Evolutionary conservation across 2,888 invertebrate genomes (phyloP), one percentile per base, ranked within the genome.

Genomic region (Xanthostigma xanthostigma): DNA sequence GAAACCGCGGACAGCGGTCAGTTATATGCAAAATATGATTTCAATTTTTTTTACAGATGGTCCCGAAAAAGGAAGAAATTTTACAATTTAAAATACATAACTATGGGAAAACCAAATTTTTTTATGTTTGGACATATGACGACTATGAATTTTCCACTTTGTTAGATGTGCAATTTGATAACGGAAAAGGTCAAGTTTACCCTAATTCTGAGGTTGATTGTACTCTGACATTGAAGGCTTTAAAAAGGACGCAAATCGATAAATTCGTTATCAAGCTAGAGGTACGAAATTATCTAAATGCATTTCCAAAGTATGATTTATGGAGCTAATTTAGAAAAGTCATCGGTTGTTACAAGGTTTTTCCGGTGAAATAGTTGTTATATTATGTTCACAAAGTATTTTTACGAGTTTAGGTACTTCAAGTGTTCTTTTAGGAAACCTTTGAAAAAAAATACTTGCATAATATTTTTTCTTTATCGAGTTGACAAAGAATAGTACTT

Each of bases 121-220:
- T 61, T 49, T 69, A 63, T 52, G 51, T 53, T 8, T 69, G 68
- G 67, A 56, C 56, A 12, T 53, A 60, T n/a, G 57, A 60, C 13
- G 57, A 60, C 11, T 57, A 60, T 42, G 51, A 53, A 13, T 45
- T 41, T 36, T 37, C 50, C 27, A 37, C 40, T 4, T 50, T 50
- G 37, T 46, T 36, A 44, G 35, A 36, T 12, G 41, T 44, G 5
- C 45, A 43, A 17, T 53, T 54, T 38, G n/a, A 47, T 44, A 46
- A 56, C 17, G 51, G 45, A 5, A 53, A 56, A 9, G 59, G 59
- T 4, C 47, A 54, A 12, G 54, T 62, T 13, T 40, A 44, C 2
- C 49, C 51, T 27, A 46, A 54, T 40, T 52, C 55, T 6, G 50
- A 14, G n/a, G 42, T 50, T 11, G 52, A 46, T 9, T 58, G 58